Evolutionary conservation across 2,113 vertebrate species (phyloP), one percentile per base, ranked within the genome.

Genomic region (Phycodurus eques): DNA sequence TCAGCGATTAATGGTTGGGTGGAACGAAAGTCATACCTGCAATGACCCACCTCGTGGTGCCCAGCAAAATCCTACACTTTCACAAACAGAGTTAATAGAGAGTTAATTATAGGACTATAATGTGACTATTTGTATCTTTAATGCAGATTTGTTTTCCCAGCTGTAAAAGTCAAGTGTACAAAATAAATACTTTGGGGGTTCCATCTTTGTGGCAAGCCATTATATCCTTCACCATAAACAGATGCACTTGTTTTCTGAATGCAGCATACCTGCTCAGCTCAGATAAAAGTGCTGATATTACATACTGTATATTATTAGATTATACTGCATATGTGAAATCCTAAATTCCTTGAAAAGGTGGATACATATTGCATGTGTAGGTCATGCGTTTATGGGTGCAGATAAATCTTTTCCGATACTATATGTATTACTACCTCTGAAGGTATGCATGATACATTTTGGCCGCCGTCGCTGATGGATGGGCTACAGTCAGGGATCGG

Each of bases 1-100:
- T 97, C 96, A 98, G 96, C 94, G 95, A 99, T 98, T 98, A 95
- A 99, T 99, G 96, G 95, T 92, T 90, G 94, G 94, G 94, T 93
- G 72, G 94, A 95, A 94, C 95, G 93, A 93, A 82, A 94, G 95
- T 95, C 94, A 75, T 84, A 91, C 85, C 90, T 97, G 94, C 94
- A 95, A 67, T 75, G 72, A 72, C 85, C 85, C 79, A 75, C 91
- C 75, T 43, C 65, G 71, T 39, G 10, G 78, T 73, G 70, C 60
- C 68, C 72, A 44, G 69, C 13, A 33, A 67, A 42, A 76, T 74
- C 71, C 75, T 62, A 61, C 68, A 64, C 51, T 39, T 33, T 12
- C 72, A 46, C 33, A 12, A 59, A 72, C 79, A 74, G 72, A n/a
- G n/a, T n/a, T n/a, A n/a, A n/a, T n/a, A n/a, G n/a, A 35, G 2